These are phyloP conservation scores for Bombus terrestris DNA, from an alignment of 1,140 invertebrate species.

Conservation along the genomic window DNA sequence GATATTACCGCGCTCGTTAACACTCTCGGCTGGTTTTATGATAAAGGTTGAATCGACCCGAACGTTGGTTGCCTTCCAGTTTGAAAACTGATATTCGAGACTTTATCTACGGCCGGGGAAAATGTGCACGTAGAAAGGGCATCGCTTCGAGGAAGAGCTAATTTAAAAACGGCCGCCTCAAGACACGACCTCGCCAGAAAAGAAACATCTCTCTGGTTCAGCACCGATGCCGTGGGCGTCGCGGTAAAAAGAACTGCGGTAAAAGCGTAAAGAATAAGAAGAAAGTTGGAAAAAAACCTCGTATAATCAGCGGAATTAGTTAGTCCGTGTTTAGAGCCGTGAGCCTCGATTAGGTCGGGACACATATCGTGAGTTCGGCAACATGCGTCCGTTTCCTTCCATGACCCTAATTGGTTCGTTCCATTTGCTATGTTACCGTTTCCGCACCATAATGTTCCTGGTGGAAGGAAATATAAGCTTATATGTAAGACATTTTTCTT, in stretches of 20 bases:
- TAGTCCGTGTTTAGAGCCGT: constrained; percentile 84
- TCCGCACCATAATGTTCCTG: too few relatives aligned
- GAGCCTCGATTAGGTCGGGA: constrained; percentile 84
- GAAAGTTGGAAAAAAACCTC: constrained; percentile 73
- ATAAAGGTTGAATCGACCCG: neutral
- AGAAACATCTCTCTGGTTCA: neutral
- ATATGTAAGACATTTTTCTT: too few relatives aligned
- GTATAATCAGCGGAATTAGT: constrained; percentile 86
- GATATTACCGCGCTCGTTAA: constrained; percentile 37
- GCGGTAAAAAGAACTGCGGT: neutral
- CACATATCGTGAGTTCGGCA: constrained; percentile 91
- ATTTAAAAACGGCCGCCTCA: constrained; percentile 27
- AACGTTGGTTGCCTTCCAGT: neutral
- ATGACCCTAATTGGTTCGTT: too few relatives aligned
- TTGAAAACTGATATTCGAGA: neutral
- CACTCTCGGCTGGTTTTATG: neutral
- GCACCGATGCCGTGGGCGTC: neutral
- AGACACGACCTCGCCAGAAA: neutral
- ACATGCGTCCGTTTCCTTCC: constrained; percentile 87
- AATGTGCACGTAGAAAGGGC: neutral
- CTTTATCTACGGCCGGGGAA: neutral
- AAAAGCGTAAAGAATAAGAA: neutral
- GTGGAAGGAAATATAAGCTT: too few relatives aligned
- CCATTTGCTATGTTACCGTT: too few relatives aligned
- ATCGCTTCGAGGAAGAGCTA: constrained; percentile 13